Evolutionary conservation across 2,888 invertebrate species (phyloP), one percentile per base, ranked within the genome.

Genomic region (Tetrapedia diversipes): DNA sequence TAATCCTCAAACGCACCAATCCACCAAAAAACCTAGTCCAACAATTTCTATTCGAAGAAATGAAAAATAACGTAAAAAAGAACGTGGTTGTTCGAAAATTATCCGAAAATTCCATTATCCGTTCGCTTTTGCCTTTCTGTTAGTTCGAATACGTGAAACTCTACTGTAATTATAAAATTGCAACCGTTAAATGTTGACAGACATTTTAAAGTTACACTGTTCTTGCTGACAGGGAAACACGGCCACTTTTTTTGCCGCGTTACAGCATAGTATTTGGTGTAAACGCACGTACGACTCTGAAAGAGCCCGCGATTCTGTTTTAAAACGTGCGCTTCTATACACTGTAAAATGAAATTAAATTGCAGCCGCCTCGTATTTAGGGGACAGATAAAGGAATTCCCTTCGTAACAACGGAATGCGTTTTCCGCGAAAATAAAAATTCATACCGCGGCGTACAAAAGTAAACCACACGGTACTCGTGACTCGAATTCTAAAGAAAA

Each of bases 341-440:
- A 1, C 69, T n/a, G n/a, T 19, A 29, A 54, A 54, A 61, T 68
- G 22, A 68, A 68, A 68, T 53, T 60, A 61, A 45, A 49, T 34
- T 54, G 45, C 54, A 8, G 27, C 49, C 49, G 27, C 43, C 32
- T 24, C 16, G 43, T 43, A n/a, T 61, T 63, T 19, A 10, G 10
- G 63, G 37, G 27, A n/a, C 22, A 61, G 53, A 45, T 53, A 29
- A 39, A 29, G 53, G 54, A 54, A 29, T 54, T 53, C 32, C 19
- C 39, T 14, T 51, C 37, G 32, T 22, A 29, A 57, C 37, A 57
- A 57, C 32, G 32, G 39, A 37, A 16, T 29, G 19, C 41, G 22
- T 54, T 54, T 53, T 19, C 29, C 41, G 4, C 22, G 22, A 7
- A 45, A 64, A 54, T 54, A 47, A 37, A 69, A 45, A 37, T 47